These are phyloP conservation scores for Microtus pennsylvanicus DNA, from an alignment of 2,113 vertebrate species.

Conservation along the genomic window DNA sequence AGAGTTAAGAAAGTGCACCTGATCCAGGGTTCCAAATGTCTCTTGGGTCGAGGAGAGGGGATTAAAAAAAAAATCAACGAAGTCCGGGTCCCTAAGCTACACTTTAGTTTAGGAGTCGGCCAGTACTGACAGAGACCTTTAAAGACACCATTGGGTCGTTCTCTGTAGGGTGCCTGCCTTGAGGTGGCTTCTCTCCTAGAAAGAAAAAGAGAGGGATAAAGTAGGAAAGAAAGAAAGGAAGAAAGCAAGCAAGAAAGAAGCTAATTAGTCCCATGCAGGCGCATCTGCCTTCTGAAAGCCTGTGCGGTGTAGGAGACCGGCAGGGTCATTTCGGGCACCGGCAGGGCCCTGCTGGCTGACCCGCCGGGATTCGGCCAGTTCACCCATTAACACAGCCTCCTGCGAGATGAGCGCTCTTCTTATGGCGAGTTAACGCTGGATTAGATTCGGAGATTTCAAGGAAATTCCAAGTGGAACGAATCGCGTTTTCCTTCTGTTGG, in stretches of 20 bases:
- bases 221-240: too few relatives aligned
- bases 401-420: slow-evolving; percentile 90
- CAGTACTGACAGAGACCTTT: slow-evolving; percentile 49
- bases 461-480: slow-evolving; percentile 92
- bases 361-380: slow-evolving; percentile 76
- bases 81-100: slow-evolving; percentile 30
- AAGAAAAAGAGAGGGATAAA: neutral
- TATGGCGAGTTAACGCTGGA: slow-evolving; percentile 90
- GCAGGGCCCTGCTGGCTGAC: slow-evolving; percentile 70
- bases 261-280: slow-evolving; percentile 31
- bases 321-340: slow-evolving; percentile 48
- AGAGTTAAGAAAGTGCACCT: neutral
- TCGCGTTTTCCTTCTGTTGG: slow-evolving; percentile 87
- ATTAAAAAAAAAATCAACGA: slow-evolving; percentile 74
- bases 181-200: slow-evolving; percentile 18
- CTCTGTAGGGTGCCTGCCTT: slow-evolving; percentile 40
- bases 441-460: slow-evolving; percentile 88
- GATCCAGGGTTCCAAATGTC: neutral
- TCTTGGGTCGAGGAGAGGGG: slow-evolving; percentile 35
- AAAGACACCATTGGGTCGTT: slow-evolving; percentile 46
- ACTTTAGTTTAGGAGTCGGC: slow-evolving; percentile 3
- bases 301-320: neutral
- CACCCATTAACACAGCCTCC: slow-evolving; percentile 84
- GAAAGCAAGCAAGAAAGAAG: neutral
- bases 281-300: slow-evolving; percentile 17